A percentile compares a stretch with the other conserved stretches of the same genome.
These are phyloP conservation scores for Celastrina argiolus DNA, from an alignment of 2,888 invertebrate genomes.

Conservation along the genomic window DNA sequence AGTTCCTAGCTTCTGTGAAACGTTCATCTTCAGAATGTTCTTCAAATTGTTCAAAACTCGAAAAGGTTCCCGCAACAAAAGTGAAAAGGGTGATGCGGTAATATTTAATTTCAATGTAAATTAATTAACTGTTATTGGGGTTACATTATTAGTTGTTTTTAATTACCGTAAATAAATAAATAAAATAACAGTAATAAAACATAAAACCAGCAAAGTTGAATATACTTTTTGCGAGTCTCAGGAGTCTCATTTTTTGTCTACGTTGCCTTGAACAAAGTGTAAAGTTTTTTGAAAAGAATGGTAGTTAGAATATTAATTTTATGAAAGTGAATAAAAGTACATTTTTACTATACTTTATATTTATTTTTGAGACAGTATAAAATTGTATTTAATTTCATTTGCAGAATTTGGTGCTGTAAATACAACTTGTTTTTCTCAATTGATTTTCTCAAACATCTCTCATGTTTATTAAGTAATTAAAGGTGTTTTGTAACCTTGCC, in stretches of 20 bases:
- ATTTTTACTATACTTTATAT: not conserved
- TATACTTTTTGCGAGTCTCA: not conserved
- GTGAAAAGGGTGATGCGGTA: not conserved
- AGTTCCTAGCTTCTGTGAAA: not conserved
- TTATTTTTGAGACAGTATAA: not conserved
- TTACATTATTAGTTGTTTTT: too few species aligned
- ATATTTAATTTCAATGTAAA: not conserved
- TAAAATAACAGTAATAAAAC: not conserved
- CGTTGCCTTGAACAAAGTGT: not conserved
- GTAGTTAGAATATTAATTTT: not conserved
- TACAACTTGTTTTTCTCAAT: not conserved
- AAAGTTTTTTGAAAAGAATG: not conserved
- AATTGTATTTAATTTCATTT: not conserved
- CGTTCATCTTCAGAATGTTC: not conserved
- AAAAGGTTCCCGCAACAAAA: not conserved
- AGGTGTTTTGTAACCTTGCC: conserved; percentile 8
- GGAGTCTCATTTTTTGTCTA: not conserved
- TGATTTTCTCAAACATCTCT: not conserved
- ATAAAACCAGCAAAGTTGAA: not conserved
- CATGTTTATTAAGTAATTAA: not conserved
- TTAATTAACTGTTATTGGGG: too few species aligned
- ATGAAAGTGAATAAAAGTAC: not conserved
- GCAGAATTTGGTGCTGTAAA: not conserved
- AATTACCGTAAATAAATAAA: too few species aligned
- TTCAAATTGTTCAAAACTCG: conserved; percentile 3